phyloP scores from a whole-genome alignment of 1,140 invertebrate genomes.

The Olivierus martensii region DNA sequence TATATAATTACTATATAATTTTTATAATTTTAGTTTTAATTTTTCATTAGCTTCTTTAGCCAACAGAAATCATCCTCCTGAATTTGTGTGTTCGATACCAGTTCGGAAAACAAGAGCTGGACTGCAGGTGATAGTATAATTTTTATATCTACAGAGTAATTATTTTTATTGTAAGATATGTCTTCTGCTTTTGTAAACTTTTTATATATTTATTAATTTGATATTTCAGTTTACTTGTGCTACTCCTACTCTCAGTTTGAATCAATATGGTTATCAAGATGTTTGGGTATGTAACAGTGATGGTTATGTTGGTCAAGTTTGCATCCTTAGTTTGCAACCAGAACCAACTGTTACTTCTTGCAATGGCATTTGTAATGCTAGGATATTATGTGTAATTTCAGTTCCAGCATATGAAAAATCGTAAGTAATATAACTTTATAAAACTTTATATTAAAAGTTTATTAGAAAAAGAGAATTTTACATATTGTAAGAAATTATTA shows the following conservation, averaged over 20 bases:
- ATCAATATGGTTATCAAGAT: slow-evolving; percentile 38
- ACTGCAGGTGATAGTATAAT: slow-evolving; percentile 35
- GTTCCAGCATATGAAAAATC: slow-evolving; percentile 46
- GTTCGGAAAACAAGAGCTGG: slow-evolving; percentile 87
- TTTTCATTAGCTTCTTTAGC: background rate
- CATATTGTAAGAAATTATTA: too few species aligned
- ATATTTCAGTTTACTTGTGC: slow-evolving; percentile 69
- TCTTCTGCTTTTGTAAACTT: too few species aligned
- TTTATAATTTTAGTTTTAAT: too few species aligned
- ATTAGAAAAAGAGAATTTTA: too few species aligned
- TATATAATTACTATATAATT: too few species aligned
- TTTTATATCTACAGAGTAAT: too few species aligned
- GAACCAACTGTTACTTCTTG: slow-evolving; percentile 89
- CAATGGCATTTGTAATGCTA: slow-evolving; percentile 86
- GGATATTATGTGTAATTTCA: slow-evolving; percentile 79
- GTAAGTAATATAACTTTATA: too few species aligned
- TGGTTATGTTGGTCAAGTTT: slow-evolving; percentile 89
- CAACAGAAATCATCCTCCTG: slow-evolving; percentile 55
- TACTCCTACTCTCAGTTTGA: slow-evolving; percentile 53
- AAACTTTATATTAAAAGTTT: too few species aligned
- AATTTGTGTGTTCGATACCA: slow-evolving; percentile 69
- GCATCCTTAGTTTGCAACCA: slow-evolving; percentile 72
- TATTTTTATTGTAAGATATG: too few species aligned
- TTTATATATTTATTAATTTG: too few species aligned
- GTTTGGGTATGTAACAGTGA: slow-evolving; percentile 97